Conservation (phyloP, 2,888 invertebrate genomes). For the Meandrusa payeni region DNA sequence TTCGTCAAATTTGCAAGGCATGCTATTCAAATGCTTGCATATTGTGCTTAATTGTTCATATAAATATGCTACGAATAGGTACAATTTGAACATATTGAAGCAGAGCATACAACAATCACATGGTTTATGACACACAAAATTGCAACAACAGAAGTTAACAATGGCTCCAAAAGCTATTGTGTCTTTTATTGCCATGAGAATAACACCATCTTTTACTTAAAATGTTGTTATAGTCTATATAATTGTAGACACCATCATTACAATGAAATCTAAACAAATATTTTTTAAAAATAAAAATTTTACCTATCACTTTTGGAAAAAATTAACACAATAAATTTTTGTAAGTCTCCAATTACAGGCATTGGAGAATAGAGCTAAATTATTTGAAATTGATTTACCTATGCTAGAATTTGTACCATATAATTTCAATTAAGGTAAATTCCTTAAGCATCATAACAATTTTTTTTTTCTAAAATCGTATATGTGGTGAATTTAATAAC, state of each 20-base stretch:
- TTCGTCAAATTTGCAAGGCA: too few relatives aligned
- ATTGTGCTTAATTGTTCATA: slow-evolving; percentile 14
- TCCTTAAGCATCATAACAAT: too few relatives aligned
- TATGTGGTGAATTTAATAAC: too few relatives aligned
- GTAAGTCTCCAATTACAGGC: too few relatives aligned
- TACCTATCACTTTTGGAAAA: too few relatives aligned
- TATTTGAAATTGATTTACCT: too few relatives aligned
- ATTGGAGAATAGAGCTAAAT: too few relatives aligned
- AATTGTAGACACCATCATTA: not conserved
- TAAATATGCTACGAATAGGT: slow-evolving; percentile 6
- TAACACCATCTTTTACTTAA: slow-evolving; percentile 40
- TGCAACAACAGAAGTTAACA: slow-evolving; percentile 43
- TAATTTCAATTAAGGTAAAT: too few relatives aligned
- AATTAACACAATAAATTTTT: too few relatives aligned
- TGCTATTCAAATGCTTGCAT: not conserved
- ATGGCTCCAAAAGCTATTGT: slow-evolving; percentile 42
- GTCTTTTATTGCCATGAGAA: slow-evolving; percentile 45
- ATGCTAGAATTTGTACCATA: too few relatives aligned
- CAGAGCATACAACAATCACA: slow-evolving; percentile 11
- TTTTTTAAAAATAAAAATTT: too few relatives aligned
- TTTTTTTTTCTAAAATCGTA: too few relatives aligned
- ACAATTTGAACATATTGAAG: slow-evolving; percentile 12
- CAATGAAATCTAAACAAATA: slow-evolving; percentile 22
- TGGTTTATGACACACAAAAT: slow-evolving; percentile 20
- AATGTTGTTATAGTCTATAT: slow-evolving; percentile 27